Conservation (phyloP, 2,888 invertebrate genomes). For the Ophion ellenae region DNA sequence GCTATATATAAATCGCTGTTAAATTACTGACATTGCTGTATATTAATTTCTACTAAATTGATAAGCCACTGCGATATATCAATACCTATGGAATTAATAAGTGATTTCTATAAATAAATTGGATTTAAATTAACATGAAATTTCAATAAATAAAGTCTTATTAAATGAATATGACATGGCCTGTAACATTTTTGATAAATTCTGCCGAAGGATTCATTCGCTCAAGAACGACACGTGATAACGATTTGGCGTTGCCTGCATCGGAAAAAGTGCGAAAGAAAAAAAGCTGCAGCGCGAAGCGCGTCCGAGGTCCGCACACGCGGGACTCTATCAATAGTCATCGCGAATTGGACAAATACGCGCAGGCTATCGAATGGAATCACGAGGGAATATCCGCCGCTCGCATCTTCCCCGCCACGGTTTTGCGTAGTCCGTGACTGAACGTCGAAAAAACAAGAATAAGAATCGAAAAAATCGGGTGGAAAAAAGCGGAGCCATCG, state of each 20-base stretch:
- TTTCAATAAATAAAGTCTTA: no score
- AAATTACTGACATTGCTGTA: no score
- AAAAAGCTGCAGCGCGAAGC: constrained; percentile 4
- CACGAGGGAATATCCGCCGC: constrained; percentile 24
- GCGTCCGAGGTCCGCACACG: constrained; percentile 20
- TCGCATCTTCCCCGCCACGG: background rate
- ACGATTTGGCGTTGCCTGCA: background rate
- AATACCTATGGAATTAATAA: no score
- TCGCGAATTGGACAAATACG: constrained; percentile 57
- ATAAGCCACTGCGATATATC: no score
- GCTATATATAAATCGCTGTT: no score
- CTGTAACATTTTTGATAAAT: background rate
- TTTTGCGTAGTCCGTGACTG: constrained; percentile 21
- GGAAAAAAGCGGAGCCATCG: constrained; percentile 12
- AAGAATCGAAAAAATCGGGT: constrained; percentile 1
- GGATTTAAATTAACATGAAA: no score
- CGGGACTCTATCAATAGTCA: constrained; percentile 37
- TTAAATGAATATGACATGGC: background rate
- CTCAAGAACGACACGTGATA: background rate
- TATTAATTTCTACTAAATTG: no score
- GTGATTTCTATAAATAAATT: no score
- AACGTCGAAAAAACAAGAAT: constrained; percentile 25
- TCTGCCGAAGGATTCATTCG: background rate
- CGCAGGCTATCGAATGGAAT: background rate
- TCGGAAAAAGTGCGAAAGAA: background rate